Percentiles rank a stretch among this genome's conserved stretches.
Conservation (phyloP, 2,113 vertebrate genomes). For the Phalacrocorax aristotelis region DNA sequence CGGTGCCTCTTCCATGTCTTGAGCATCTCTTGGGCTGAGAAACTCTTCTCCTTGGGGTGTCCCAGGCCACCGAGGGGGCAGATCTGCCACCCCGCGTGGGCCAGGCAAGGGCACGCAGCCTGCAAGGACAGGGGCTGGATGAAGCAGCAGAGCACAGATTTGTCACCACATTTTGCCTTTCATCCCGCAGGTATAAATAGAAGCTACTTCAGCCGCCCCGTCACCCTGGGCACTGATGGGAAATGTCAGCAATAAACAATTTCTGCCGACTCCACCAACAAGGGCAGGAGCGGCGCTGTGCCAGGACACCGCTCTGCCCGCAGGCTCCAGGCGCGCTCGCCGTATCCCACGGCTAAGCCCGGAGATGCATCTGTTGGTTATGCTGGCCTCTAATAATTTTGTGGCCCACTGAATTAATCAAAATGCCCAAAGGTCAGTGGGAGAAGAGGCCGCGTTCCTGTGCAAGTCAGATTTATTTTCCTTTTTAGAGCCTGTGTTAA, state of each 20-base stretch:
- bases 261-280: neutral
- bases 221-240: neutral
- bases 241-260: constrained; percentile 16
- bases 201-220: neutral
- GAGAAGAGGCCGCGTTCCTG: neutral
- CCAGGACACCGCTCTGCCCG: neutral
- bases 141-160: neutral
- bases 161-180: neutral
- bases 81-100: neutral
- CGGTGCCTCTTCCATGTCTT: neutral
- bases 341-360: neutral
- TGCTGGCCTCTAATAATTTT: neutral
- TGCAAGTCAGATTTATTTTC: neutral
- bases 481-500: neutral
- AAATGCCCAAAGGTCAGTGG: neutral
- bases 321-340: neutral
- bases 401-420: neutral
- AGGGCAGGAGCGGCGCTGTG: neutral
- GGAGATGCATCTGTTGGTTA: neutral
- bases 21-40: neutral
- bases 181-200: constrained; percentile 52
- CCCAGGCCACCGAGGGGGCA: rapidly evolving
- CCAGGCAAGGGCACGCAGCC: neutral
- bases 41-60: neutral
- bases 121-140: neutral